Evolutionary conservation across 2,888 invertebrate species (phyloP).

Genomic region (Lasioglossum calceatum): DNA sequence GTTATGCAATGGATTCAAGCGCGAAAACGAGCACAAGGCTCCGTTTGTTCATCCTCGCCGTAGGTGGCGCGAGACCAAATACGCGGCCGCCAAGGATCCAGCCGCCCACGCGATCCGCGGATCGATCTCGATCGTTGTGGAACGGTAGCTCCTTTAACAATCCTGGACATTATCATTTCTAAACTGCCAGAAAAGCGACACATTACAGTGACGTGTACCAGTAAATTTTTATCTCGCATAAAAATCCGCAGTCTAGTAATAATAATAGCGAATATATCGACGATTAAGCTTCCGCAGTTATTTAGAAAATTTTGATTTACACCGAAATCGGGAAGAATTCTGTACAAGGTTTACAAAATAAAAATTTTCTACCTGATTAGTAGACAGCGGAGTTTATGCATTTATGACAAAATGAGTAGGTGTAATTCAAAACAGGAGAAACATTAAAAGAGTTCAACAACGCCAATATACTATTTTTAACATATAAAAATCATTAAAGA

Average conservation of each 20-base stretch:
- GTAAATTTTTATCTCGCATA: not conserved
- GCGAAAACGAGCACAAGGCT: conserved; percentile 79
- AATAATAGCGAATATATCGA: not conserved
- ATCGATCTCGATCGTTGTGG: not conserved
- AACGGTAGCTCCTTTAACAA: not conserved
- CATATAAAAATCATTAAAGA: no score
- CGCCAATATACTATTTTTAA: no score
- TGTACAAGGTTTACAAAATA: no score
- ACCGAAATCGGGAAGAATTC: no score
- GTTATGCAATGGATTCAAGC: conserved; percentile 75
- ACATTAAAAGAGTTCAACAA: no score
- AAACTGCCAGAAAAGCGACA: not conserved
- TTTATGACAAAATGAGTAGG: no score
- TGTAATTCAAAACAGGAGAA: no score
- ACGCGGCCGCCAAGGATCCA: conserved; percentile 57
- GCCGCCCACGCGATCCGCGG: conserved; percentile 16
- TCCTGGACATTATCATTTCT: not conserved
- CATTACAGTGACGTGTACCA: no score
- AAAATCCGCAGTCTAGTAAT: not conserved
- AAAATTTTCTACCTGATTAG: no score
- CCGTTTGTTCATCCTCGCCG: conserved; percentile 43
- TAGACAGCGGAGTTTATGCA: no score
- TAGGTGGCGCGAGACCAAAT: conserved; percentile 67
- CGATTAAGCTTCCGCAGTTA: no score
- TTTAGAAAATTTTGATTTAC: no score